Evolutionary conservation across 2,113 vertebrate species (phyloP).

Genomic region (Alosa alosa): DNA sequence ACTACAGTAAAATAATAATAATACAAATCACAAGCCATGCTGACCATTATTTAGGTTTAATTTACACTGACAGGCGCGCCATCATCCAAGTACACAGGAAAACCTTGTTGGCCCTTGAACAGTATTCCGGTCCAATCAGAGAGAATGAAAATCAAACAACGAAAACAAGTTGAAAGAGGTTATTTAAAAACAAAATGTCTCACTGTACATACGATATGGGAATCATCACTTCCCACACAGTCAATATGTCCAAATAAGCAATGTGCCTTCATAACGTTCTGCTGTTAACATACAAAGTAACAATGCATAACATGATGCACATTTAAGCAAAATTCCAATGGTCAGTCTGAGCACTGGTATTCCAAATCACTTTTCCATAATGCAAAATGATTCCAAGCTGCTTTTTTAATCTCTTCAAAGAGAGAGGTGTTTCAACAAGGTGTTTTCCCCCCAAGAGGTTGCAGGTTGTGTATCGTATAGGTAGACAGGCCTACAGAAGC

Average conservation of each 20-base stretch:
- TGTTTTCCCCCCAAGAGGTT: background rate
- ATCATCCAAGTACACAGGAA: too few relatives aligned
- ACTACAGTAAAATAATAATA: background rate
- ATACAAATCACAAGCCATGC: background rate
- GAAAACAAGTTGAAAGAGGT: too few relatives aligned
- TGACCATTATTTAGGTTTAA: too few relatives aligned
- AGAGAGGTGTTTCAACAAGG: background rate
- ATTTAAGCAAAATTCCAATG: background rate
- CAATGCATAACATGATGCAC: background rate
- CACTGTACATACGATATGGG: too few relatives aligned
- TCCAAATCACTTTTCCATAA: background rate
- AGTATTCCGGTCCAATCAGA: too few relatives aligned
- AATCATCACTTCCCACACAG: background rate
- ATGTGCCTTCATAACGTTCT: slow-evolving; percentile 39
- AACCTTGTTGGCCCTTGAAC: too few relatives aligned
- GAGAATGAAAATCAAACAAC: too few relatives aligned
- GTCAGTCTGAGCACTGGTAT: background rate
- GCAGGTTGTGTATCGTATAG: slow-evolving; percentile 3
- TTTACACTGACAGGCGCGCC: too few relatives aligned
- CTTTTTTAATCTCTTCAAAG: background rate
- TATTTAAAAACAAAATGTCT: background rate
- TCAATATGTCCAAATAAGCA: slow-evolving; percentile 17
- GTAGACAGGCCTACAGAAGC: background rate
- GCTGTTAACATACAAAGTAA: background rate
- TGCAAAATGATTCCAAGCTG: background rate